Evolutionary conservation across 2,888 invertebrate genomes (phyloP).

Genomic region (Opisthograptis luteolata): DNA sequence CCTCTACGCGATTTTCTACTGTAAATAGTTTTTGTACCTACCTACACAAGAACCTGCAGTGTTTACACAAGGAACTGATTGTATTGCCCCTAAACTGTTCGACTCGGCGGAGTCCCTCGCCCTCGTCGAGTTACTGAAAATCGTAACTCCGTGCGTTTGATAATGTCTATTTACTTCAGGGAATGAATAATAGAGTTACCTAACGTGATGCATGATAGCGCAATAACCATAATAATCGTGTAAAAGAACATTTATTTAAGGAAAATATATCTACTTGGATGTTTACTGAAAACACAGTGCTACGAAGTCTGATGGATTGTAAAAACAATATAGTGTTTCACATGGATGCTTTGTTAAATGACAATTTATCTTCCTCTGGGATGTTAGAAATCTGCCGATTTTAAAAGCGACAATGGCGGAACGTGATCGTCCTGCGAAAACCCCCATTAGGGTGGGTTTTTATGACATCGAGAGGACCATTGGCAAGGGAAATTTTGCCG

Average conservation of each 20-base stretch:
- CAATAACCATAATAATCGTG: slow-evolving; percentile 35
- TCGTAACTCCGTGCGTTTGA: slow-evolving; percentile 58
- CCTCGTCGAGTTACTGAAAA: slow-evolving; percentile 46
- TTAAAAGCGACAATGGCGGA: slow-evolving; percentile 81
- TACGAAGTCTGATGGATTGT: slow-evolving; percentile 47
- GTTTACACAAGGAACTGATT: slow-evolving; percentile 48
- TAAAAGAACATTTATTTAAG: slow-evolving; percentile 26
- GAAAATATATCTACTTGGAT: slow-evolving; percentile 21
- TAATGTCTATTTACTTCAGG: slow-evolving; percentile 59
- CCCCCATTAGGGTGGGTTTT: slow-evolving; percentile 96
- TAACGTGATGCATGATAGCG: slow-evolving; percentile 40
- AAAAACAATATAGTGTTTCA: slow-evolving; percentile 54
- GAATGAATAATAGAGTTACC: slow-evolving; percentile 42
- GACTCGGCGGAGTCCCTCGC: slow-evolving; percentile 24
- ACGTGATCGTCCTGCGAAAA: slow-evolving; percentile 84
- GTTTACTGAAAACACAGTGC: slow-evolving; percentile 23
- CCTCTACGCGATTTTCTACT: slow-evolving; percentile 77
- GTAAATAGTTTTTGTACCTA: slow-evolving; percentile 75
- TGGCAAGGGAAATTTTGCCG: slow-evolving; percentile 99
- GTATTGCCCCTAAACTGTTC: slow-evolving; percentile 40
- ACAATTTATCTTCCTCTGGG: slow-evolving; percentile 45
- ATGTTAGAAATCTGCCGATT: slow-evolving; percentile 63
- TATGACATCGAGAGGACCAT: slow-evolving; percentile 99
- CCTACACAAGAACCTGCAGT: slow-evolving; percentile 57
- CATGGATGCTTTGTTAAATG: slow-evolving; percentile 50